Conservation (phyloP, 2,797 vertebrate genomes). For the Poliocrania exsul region DNA sequence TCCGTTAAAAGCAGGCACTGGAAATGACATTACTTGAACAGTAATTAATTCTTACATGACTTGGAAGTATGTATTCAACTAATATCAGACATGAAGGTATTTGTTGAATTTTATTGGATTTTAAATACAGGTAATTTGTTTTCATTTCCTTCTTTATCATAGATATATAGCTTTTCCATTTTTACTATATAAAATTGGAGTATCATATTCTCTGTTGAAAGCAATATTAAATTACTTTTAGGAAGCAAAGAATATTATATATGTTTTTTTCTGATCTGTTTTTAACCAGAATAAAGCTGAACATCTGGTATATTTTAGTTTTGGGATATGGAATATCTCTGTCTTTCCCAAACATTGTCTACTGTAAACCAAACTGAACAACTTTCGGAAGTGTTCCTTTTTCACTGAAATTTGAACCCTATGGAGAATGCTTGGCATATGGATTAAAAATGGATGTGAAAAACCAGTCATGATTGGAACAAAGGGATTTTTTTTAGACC, state of each 20-base stretch:
- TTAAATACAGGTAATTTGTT: slow-evolving; percentile 71
- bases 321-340: slow-evolving; percentile 74
- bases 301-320: slow-evolving; percentile 82
- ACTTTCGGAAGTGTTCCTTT: slow-evolving; percentile 77
- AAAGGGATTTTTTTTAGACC: slow-evolving; percentile 36
- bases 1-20: slow-evolving; percentile 60
- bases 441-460: slow-evolving; percentile 62
- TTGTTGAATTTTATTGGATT: slow-evolving; percentile 57
- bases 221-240: slow-evolving; percentile 78
- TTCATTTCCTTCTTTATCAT: slow-evolving; percentile 69
- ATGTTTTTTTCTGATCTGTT: slow-evolving; percentile 64
- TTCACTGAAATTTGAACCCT: slow-evolving; percentile 67
- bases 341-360: slow-evolving; percentile 71
- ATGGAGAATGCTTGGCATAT: slow-evolving; percentile 54
- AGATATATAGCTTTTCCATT: slow-evolving; percentile 67
- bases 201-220: slow-evolving; percentile 73
- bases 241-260: slow-evolving; percentile 71
- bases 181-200: slow-evolving; percentile 68
- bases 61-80: slow-evolving; percentile 23
- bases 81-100: slow-evolving; percentile 40
- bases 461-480: slow-evolving; percentile 38
- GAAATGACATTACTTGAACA: slow-evolving; percentile 62
- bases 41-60: slow-evolving; percentile 66
- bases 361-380: slow-evolving; percentile 76
- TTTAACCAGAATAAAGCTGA: slow-evolving; percentile 71